Evolutionary conservation across 2,888 invertebrate species (phyloP), one percentile per base, ranked within the genome.

Genomic region (Agrilus mali): DNA sequence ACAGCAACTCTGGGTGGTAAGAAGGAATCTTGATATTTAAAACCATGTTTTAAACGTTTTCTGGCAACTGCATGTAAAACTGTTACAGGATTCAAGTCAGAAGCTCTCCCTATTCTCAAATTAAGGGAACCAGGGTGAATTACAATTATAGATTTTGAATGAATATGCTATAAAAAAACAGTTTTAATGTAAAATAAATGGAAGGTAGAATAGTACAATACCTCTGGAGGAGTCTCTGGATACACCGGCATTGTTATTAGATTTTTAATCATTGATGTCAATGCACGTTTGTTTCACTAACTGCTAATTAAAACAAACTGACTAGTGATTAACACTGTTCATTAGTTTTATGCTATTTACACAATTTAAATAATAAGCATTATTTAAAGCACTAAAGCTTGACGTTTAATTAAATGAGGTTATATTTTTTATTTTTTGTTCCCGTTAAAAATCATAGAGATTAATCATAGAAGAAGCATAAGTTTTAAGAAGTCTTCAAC

Each of bases 41-140:
- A 44, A 5, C 68, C 68, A 14, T 67, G 69, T 0, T 68, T 66
- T 33, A 71, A 67, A 27, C 78, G 68, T 61, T 75, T 77, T 46
- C 89, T 75, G 0, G 89, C 90, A 44, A 92, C 78, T 38, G 86
- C 89, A 67, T 95, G 93, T 1, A 93, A 72, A 45, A 93, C 74
- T 33, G 83, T 84, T 43, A 84, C 75, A 8, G 95, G 95, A 60
- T 86, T 78, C 3, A 89, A 70, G 64, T 95, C 95, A 0, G 92
- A 89, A 2, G 94, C 93, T 54, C 89, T 70, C 1, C 95, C 95
- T 60, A 95, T 86, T 48, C 93, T 73, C 17, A 95, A 74, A 64
- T 89, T 83, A 38, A 86, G 75, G 0, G 94, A 95, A 7, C 95
- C 95, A 15, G 95, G 94, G 61, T 95, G 94, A 43, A 95, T 90